phyloP scores from a whole-genome alignment of 2,113 vertebrate genomes.

The Vulpes vulpes region DNA sequence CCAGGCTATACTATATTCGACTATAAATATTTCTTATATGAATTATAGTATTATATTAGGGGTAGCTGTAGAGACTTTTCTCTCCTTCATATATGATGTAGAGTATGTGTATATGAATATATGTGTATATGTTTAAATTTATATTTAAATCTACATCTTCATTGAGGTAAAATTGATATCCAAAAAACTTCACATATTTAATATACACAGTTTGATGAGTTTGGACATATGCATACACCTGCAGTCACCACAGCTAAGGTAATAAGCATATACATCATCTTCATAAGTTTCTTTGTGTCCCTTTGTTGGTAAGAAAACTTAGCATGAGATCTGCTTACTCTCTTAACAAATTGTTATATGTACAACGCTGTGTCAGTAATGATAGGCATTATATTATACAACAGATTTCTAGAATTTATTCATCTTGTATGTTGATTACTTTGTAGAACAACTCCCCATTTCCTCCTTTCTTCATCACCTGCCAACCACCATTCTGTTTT shows the following conservation, averaged over 20 bases:
- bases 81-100: neutral
- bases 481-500: neutral
- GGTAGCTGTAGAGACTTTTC: neutral
- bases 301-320: neutral
- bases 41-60: neutral
- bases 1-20: neutral
- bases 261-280: neutral
- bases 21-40: slow-evolving; percentile 28
- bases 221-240: neutral
- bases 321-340: neutral
- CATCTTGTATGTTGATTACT: neutral
- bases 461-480: neutral
- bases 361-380: neutral
- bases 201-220: neutral
- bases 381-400: neutral
- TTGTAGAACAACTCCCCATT: neutral
- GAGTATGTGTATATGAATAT: neutral
- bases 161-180: neutral
- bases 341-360: neutral
- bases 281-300: neutral
- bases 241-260: neutral
- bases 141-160: neutral
- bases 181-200: neutral
- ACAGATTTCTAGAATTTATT: neutral
- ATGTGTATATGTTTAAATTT: neutral